phyloP scores from a whole-genome alignment of 2,113 vertebrate genomes.

The Mionectes macconnelli region DNA sequence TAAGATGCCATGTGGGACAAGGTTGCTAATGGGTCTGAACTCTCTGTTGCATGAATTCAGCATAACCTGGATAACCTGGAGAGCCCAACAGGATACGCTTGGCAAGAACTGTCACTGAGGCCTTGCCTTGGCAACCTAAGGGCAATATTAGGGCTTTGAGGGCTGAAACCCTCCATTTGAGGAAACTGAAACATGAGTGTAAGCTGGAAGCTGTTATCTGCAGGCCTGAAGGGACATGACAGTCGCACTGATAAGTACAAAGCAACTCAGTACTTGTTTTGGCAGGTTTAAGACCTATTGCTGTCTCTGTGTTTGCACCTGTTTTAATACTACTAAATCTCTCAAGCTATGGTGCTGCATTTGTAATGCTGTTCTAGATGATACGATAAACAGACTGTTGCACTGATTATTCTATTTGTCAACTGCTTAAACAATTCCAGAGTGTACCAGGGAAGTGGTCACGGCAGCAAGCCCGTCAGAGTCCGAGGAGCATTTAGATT shows the following conservation, averaged over 20 bases:
- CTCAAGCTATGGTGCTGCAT: not conserved
- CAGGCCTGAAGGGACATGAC: not conserved
- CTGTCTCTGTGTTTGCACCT: not conserved
- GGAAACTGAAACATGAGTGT: not conserved
- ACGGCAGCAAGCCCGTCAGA: not conserved
- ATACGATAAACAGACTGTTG: not conserved
- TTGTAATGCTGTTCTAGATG: not conserved
- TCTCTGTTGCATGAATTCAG: not conserved
- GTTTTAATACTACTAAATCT: not conserved
- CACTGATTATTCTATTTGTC: constrained; percentile 1
- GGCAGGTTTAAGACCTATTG: not conserved
- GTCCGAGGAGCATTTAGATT: not conserved
- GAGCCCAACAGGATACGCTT: not conserved
- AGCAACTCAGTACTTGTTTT: not conserved
- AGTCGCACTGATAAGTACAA: not conserved
- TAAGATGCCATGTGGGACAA: not conserved
- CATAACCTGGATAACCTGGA: not conserved
- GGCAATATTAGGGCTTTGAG: not conserved
- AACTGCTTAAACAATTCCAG: not conserved
- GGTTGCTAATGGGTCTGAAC: not conserved
- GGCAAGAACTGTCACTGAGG: not conserved
- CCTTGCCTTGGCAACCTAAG: not conserved
- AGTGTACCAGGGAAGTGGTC: not conserved
- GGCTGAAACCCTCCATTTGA: not conserved
- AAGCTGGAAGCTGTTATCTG: not conserved